Base-by-base conservation (phyloP, 2,797 vertebrate species). In the Pitangus sulphuratus region DNA sequence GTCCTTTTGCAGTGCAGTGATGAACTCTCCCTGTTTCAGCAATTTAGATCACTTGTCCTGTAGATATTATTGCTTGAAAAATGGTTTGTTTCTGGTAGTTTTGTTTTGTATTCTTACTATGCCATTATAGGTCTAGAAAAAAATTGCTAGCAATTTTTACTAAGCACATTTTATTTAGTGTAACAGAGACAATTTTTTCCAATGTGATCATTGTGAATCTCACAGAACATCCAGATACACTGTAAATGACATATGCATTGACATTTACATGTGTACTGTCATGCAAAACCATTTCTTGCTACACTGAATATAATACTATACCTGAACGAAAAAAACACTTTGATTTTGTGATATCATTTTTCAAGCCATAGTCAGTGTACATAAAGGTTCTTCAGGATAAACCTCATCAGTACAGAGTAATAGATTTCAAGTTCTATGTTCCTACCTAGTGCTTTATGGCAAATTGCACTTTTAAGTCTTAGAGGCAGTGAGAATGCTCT, bases 31-130 rank as follows among this genome's bases (percentile, higher is more conserved):
- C 98, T 98, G 98, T 99, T 98, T 97, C 97, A 97, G 98, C 98
- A 99, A 99, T 99, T 99, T 99, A 99, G 98, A 98, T 98, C 98
- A 97, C 98, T 98, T 98, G 98, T 98, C 98, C 98, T 98, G 92
- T 94, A 98, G 98, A 98, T 98, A 98, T 98, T 98, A 98, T 95
- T 97, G 98, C 97, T 96, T 98, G 97, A 98, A 98, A 98, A 98
- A 98, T 98, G 98, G 98, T 98, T 98, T 98, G 98, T 99, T 99
- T 99, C 98, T 98, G 98, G 98, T 97, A 96, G 96, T 97, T 98
- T 99, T 98, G 97, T 98, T 98, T 98, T 97, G 96, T 97, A 97
- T 98, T 98, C 97, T 97, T 97, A 97, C 96, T 65, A 75, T 97
- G 97, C 92, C 97, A 98, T 98, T 98, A 96, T 89, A 95, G 87